phyloP scores from a whole-genome alignment of 2,113 vertebrate species.

The Bungarus multicinctus region DNA sequence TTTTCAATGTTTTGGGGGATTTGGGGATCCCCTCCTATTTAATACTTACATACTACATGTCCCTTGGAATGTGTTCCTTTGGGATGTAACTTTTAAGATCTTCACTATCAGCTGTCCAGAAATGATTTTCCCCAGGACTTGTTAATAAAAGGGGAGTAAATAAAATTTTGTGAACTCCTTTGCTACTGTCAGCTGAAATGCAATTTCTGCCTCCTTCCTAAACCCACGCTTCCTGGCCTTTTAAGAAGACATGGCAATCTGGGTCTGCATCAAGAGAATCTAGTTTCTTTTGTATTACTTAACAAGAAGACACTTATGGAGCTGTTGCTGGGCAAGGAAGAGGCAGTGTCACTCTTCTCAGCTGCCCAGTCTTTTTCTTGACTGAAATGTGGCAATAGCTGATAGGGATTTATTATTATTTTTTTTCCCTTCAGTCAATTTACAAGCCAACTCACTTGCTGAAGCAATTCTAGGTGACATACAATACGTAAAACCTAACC shows the following conservation, averaged over 20 bases:
- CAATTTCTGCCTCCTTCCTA: background rate
- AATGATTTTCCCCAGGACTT: background rate
- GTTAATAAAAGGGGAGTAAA: background rate
- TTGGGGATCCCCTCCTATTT: background rate
- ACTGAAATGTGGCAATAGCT: background rate
- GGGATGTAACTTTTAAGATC: background rate
- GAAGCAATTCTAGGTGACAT: background rate
- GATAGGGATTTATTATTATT: background rate
- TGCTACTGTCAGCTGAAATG: background rate
- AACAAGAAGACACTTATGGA: background rate
- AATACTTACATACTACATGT: background rate
- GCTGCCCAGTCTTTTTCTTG: background rate
- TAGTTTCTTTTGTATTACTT: background rate
- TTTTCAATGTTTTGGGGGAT: background rate
- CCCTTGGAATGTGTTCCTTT: background rate
- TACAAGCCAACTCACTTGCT: background rate
- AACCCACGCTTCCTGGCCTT: background rate
- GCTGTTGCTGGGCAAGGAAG: background rate
- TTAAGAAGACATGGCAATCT: background rate
- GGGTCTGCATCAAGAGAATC: background rate
- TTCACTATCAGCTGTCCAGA: background rate
- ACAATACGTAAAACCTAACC: background rate
- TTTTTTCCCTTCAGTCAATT: background rate
- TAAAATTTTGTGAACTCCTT: background rate
- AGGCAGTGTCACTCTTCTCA: background rate